Base-by-base conservation (phyloP, 2,797 vertebrate species). In the Gallinago solitaria region DNA sequence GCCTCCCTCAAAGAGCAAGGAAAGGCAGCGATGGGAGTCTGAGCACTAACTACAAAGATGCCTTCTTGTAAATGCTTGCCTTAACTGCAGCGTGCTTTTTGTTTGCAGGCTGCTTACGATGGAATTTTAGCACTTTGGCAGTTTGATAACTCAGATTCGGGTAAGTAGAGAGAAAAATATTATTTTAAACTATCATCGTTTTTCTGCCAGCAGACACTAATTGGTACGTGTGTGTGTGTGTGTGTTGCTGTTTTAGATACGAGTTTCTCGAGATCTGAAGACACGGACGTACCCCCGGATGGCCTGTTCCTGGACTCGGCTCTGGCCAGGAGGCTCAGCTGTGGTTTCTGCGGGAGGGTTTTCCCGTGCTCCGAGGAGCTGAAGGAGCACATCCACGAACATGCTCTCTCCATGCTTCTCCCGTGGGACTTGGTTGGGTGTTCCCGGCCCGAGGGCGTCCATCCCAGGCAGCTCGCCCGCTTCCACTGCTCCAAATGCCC, bases 401-500 rank as follows among this genome's bases (percentile, higher is more conserved):
- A 98, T 69, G 78, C 96, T 20, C 96, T 98, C 89, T 97, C 98
- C 78, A 82, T 97, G 97, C 97, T 98, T 19, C 80, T 99, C 85
- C 98, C 98, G 0, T 91, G 98, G 19, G 97, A 98, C 94, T 95
- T 96, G 85, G 68, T 83, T 2, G 92, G 95, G 65, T 90, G 63
- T 43, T 6, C 80, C 24, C 94, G 30, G 63, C 95, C 98, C 5
- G 71, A 86, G 17, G 9, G 15, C 9, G 0, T 47, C 6, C 33
- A 86, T 54, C 59, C 83, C 2, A 73, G 82, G 3, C 70, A 83
- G 18, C 95, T 98, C 2, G 71, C 96, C 1, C 98, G 98, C 94
- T 99, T 99, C 98, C 97, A 97, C 83, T 98, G 99, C 95, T 97
- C 98, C 67, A 98, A 97, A 54, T 99, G 98, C 82, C 98, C 98